These are phyloP conservation scores for Tachuris rubrigastra DNA, from an alignment of 2,113 vertebrate species.

Conservation along the genomic window DNA sequence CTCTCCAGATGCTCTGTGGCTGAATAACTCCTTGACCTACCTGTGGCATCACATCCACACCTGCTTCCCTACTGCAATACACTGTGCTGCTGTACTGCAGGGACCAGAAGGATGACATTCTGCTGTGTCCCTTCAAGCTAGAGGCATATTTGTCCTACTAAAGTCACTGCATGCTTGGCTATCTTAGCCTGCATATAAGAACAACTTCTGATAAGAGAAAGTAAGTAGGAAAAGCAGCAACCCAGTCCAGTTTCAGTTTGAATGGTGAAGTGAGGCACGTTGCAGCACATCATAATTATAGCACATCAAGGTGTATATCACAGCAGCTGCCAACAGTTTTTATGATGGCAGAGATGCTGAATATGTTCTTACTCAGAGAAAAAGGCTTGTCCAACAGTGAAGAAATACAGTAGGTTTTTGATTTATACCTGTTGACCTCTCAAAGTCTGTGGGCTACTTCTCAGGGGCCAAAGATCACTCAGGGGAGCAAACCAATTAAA, in stretches of 20 bases:
- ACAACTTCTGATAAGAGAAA: background rate
- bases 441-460: background rate
- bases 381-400: background rate
- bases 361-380: background rate
- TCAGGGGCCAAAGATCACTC: background rate
- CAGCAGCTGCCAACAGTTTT: background rate
- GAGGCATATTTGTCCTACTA: slow-evolving; percentile 34
- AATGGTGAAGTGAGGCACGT: slow-evolving; percentile 6
- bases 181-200: slow-evolving; percentile 23
- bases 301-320: background rate
- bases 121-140: slow-evolving; percentile 5
- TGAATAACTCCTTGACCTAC: slow-evolving; percentile 16
- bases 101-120: background rate
- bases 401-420: background rate
- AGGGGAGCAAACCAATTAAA: background rate
- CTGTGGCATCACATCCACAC: slow-evolving; percentile 7
- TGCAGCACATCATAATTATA: background rate
- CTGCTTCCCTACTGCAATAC: background rate
- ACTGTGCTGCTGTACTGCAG: background rate
- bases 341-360: background rate
- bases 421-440: background rate
- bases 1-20: background rate
- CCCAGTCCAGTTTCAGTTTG: slow-evolving; percentile 34
- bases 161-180: slow-evolving; percentile 26
- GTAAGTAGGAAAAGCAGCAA: slow-evolving; percentile 34